phyloP scores from a whole-genome alignment of 1,140 invertebrate species.

The Caenorhabditis inopinata region DNA sequence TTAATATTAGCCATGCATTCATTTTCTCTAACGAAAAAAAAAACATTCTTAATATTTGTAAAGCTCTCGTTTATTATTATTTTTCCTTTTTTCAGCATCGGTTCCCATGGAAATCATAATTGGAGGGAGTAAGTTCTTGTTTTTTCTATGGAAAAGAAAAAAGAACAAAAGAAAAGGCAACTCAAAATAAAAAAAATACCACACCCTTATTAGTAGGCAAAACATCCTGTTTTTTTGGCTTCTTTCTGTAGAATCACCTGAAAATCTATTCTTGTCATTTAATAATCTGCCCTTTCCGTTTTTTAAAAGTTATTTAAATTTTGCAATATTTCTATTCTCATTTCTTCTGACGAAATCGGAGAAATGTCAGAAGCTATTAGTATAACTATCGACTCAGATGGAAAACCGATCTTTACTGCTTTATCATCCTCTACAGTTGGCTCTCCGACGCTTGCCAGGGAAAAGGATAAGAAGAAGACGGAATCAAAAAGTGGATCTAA shows the following conservation, averaged over 20 bases:
- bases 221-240: too few relatives aligned
- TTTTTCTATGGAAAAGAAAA: neutral
- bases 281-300: too few relatives aligned
- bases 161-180: neutral
- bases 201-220: too few relatives aligned
- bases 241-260: too few relatives aligned
- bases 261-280: too few relatives aligned
- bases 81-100: neutral
- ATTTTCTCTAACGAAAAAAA: too few relatives aligned
- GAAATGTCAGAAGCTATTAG: neutral
- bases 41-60: too few relatives aligned
- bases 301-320: too few relatives aligned
- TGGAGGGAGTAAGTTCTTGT: slow-evolving; percentile 1
- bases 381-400: slow-evolving; percentile 7
- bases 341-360: too few relatives aligned
- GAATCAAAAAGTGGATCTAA: neutral
- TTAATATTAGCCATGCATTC: too few relatives aligned
- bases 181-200: too few relatives aligned
- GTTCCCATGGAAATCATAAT: slow-evolving; percentile 19
- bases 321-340: too few relatives aligned
- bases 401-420: neutral
- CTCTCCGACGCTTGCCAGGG: neutral
- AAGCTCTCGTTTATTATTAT: neutral
- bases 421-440: neutral
- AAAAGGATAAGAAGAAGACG: neutral